phyloP scores from a whole-genome alignment of 2,888 invertebrate genomes.

The Ectemnius continuus region DNA sequence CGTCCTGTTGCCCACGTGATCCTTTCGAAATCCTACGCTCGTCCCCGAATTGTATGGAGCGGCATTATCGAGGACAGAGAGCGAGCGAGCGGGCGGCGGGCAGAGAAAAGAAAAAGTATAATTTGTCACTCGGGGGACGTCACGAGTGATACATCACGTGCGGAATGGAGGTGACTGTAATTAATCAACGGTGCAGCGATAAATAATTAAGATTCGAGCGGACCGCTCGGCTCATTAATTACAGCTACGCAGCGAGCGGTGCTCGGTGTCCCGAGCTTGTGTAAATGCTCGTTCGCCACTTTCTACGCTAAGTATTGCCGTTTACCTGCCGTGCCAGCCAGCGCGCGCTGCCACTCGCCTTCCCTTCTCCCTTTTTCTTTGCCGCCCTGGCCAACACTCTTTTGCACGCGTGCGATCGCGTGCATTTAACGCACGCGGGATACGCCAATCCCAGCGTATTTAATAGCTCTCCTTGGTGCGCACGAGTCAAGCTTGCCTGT shows the following conservation, averaged over 20 bases:
- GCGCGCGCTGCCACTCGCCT: background rate
- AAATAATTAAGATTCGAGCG: conserved; percentile 63
- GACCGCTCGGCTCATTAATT: conserved; percentile 59
- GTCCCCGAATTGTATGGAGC: conserved; percentile 29
- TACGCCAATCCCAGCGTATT: background rate
- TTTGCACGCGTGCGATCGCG: background rate
- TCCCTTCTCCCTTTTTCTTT: conserved; percentile 9
- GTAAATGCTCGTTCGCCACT: conserved; percentile 35
- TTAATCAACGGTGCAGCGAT: conserved; percentile 63
- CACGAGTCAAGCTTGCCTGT: conserved; percentile 15
- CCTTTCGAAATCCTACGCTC: conserved; percentile 46
- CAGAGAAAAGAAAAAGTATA: conserved; percentile 48
- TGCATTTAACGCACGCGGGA: conserved; percentile 7
- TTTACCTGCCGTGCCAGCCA: conserved; percentile 29
- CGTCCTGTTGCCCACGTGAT: background rate
- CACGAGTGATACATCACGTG: conserved; percentile 54
- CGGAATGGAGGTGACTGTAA: conserved; percentile 50
- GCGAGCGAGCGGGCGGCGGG: background rate
- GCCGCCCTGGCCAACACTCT: background rate
- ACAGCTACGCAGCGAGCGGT: conserved; percentile 36
- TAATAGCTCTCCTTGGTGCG: background rate
- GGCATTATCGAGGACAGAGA: conserved; percentile 23
- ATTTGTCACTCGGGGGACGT: conserved; percentile 57
- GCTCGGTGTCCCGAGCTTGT: conserved; percentile 21
- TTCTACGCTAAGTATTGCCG: conserved; percentile 51